phyloP scores from a whole-genome alignment of 2,797 vertebrate species.

The Acestrorhynchus altus region DNA sequence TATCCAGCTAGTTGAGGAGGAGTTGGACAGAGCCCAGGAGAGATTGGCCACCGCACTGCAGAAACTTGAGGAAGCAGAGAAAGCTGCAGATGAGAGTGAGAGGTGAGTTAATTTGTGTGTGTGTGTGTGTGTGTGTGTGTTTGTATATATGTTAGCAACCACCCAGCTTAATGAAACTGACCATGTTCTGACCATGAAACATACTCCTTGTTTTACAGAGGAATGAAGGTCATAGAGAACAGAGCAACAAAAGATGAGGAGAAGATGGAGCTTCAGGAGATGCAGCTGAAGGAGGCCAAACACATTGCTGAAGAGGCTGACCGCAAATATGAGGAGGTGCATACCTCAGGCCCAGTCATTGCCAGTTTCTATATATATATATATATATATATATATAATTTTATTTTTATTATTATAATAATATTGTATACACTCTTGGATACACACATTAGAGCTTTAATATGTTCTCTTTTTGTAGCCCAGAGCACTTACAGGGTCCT shows the following conservation, averaged over 20 bases:
- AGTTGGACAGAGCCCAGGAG: slow-evolving; percentile 95
- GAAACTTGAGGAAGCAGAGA: slow-evolving; percentile 96
- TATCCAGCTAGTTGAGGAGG: slow-evolving; percentile 97
- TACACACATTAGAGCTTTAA: neutral
- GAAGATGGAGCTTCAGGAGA: slow-evolving; percentile 98
- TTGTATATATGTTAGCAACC: neutral
- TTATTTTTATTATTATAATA: neutral
- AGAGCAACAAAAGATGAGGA: slow-evolving; percentile 94
- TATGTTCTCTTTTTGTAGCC: neutral
- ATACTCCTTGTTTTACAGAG: slow-evolving; percentile 78
- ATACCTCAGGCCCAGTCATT: neutral
- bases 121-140: neutral
- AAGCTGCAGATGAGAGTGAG: slow-evolving; percentile 95
- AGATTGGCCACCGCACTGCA: slow-evolving; percentile 93
- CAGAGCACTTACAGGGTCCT: neutral
- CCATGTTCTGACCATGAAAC: too few species aligned
- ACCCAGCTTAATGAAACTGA: neutral
- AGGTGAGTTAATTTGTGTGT: slow-evolving; percentile 74
- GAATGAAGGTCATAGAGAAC: slow-evolving; percentile 99
- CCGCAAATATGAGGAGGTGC: slow-evolving; percentile 96
- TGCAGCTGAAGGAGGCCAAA: slow-evolving; percentile 97
- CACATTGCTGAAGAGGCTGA: slow-evolving; percentile 97
- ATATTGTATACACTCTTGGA: too few species aligned
- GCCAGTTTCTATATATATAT: neutral
- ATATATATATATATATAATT: neutral